Base-by-base conservation (phyloP, 2,888 invertebrate species). In the Nomada fucata region DNA sequence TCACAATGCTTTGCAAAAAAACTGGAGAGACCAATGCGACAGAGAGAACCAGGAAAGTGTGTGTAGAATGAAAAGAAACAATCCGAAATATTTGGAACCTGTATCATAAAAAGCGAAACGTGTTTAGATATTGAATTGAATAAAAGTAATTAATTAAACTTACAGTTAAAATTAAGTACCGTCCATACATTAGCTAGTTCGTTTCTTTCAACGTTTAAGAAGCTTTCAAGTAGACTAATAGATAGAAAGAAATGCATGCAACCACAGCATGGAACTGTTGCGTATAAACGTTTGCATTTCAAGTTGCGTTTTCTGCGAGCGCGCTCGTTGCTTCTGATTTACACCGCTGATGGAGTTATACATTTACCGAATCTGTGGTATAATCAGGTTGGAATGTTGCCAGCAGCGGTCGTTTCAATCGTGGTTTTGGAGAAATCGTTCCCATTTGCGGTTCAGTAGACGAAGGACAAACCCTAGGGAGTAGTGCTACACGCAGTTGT, bases 401-500 rank as follows among this genome's bases (percentile, higher is more conserved):
- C 68, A 77, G 68, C 57, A 61, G 52, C 57, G 61, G 60, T 68
- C 63, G 77, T 52, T 80, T 64, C 80, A 80, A 72, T 72, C 57
- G 63, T 61, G 77, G 72, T 80, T 77, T 77, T 29, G 23, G 68
- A 80, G 80, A 57, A 77, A 77, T 80, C 77, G 79, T 71, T 77
- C 76, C 52, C 77, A 80, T 80, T 80, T 77, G 77, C 52, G 68
- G 77, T 77, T 47, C 52, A 72, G 42, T 52, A 72, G 68, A 77
- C 72, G 67, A 80, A 72, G 72, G 63, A 59, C 68, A 72, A 72
- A 72, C 72, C 72, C 57, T 68, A 36, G 63, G 55, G 63, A 63
- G 26, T 44, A 29, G 77, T 42, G 29, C 50, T 68, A 72, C 60
- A 61, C 52, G 52, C 29, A 77, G 55, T 77, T 80, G 72, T 80